phyloP scores from a whole-genome alignment of 2,113 vertebrate genomes.

The Nasalis larvatus region DNA sequence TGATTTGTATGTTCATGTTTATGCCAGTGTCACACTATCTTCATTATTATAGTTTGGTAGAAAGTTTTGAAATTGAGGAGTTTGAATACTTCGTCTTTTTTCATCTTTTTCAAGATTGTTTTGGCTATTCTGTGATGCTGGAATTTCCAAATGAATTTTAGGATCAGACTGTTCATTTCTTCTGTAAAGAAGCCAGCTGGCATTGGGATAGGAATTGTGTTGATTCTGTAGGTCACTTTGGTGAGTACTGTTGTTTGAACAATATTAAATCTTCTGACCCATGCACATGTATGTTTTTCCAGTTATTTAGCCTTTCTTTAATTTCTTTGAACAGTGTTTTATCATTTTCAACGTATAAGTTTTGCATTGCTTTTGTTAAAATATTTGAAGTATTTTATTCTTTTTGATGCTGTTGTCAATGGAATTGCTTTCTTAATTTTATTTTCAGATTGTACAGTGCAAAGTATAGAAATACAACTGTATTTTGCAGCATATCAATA shows the following conservation, averaged over 20 bases:
- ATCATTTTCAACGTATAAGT: not conserved
- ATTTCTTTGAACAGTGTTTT: not conserved
- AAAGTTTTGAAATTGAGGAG: not conserved
- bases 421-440: not conserved
- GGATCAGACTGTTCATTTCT: not conserved
- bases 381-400: not conserved
- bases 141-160: not conserved
- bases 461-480: not conserved
- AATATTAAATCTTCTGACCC: not conserved
- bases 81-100: not conserved
- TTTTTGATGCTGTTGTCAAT: not conserved
- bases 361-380: not conserved
- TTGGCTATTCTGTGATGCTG: not conserved
- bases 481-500: not conserved
- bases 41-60: not conserved
- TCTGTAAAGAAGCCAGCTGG: not conserved
- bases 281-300: not conserved
- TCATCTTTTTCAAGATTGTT: not conserved
- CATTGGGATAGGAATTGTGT: not conserved
- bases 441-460: not conserved
- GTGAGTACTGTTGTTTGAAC: not conserved
- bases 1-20: not conserved
- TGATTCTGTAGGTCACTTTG: not conserved
- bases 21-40: not conserved
- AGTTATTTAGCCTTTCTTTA: not conserved